Base-by-base conservation (phyloP, 2,888 invertebrate genomes). In the Phyto melanocephala region DNA sequence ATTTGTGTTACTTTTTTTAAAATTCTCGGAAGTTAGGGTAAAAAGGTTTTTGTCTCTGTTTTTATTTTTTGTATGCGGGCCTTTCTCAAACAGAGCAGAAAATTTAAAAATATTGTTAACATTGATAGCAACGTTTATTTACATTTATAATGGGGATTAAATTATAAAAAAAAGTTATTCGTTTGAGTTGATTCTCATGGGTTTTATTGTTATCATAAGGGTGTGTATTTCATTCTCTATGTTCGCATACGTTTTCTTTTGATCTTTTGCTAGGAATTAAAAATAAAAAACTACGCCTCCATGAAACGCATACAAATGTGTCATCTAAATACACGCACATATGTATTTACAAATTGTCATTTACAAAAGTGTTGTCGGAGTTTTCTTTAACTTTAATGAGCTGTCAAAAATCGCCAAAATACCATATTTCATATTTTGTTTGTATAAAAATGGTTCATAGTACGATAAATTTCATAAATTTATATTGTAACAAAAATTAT, bases 21-120 rank as follows among this genome's bases (percentile, higher is more conserved):
- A 56, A 58, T 79, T 79, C 81, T 70, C 74, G 78, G 72, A 81
- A 80, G 80, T 76, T 63, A 54, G 67, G 56, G 68, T n/a, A n/a
- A 60, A 68, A 3, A 56, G 62, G 68, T 58, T 52, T 63, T 52
- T 70, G 54, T 80, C 52, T 52, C 11, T 28, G 33, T 35, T 79
- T 72, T 80, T n/a, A 35, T 72, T 71, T 79, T n/a, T 74, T 70
- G 70, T 70, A 76, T 80, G 76, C 76, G 75, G 80, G 74, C 52
- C 62, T 76, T 50, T 62, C 42, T 20, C 1, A 15, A 56, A 22
- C 28, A 20, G 40, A 35, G 37, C 33, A 33, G 50, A 50, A 33
- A 35, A 22, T 13, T 56, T 24, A 22, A 6, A 42, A 10, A 56
- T 56, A 20, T 65, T 67, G 13, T 20, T 28, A 40, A 28, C 37